phyloP scores from a whole-genome alignment of 2,888 invertebrate species.

The Polietes domitor region DNA sequence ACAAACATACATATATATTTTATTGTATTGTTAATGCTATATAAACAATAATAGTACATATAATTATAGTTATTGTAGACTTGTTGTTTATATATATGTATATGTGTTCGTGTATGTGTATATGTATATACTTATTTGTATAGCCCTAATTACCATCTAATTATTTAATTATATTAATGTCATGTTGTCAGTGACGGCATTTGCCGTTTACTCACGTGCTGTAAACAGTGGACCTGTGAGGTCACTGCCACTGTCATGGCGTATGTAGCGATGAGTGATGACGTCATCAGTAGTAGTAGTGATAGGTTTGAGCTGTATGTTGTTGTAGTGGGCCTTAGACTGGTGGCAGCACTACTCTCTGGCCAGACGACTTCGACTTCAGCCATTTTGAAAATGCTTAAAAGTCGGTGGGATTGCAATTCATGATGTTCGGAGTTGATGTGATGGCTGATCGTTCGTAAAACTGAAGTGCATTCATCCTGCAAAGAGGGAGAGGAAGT shows the following conservation, averaged over 20 bases:
- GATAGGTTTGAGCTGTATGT: slow-evolving; percentile 43
- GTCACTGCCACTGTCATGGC: slow-evolving; percentile 23
- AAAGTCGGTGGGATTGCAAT: slow-evolving; percentile 91
- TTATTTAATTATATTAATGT: slow-evolving; percentile 58
- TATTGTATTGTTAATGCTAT: neutral
- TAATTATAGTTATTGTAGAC: slow-evolving; percentile 36
- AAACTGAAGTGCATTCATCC: slow-evolving; percentile 92
- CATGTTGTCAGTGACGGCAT: slow-evolving; percentile 59
- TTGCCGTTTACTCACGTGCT: slow-evolving; percentile 66
- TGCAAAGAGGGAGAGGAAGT: slow-evolving; percentile 80
- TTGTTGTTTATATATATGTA: slow-evolving; percentile 8
- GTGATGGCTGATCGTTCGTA: slow-evolving; percentile 90
- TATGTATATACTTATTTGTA: slow-evolving; percentile 45
- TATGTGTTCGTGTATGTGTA: slow-evolving; percentile 21
- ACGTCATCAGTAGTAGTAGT: slow-evolving; percentile 30
- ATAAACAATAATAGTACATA: slow-evolving; percentile 13
- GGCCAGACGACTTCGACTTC: slow-evolving; percentile 94
- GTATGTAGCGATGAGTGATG: slow-evolving; percentile 26
- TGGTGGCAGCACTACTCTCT: slow-evolving; percentile 77
- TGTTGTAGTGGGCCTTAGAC: slow-evolving; percentile 59
- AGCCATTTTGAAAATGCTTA: slow-evolving; percentile 95
- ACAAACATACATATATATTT: neutral
- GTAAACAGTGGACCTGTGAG: slow-evolving; percentile 44
- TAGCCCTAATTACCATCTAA: slow-evolving; percentile 45
- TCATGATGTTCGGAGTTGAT: slow-evolving; percentile 93